phyloP scores from a whole-genome alignment of 1,140 invertebrate species.

The Hypothenemus hampei region DNA sequence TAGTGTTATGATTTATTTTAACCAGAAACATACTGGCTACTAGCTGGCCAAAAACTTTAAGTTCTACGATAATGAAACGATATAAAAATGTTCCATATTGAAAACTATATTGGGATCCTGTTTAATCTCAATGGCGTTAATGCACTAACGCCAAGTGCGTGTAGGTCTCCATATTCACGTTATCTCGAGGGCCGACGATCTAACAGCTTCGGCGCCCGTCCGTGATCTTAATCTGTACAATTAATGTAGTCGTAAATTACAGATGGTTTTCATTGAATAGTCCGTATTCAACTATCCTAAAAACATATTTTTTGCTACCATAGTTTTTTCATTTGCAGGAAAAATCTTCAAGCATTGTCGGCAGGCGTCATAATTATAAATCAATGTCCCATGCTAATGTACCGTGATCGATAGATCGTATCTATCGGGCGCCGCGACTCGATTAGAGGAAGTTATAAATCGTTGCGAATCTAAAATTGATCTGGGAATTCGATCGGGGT shows the following conservation, averaged over 20 bases:
- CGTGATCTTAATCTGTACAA: slow-evolving; percentile 10
- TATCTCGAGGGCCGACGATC: slow-evolving; percentile 11
- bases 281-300: too few relatives aligned
- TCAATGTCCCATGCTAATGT: slow-evolving; percentile 45
- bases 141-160: slow-evolving; percentile 10
- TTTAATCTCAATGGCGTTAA: slow-evolving; percentile 14
- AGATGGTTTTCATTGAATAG: too few relatives aligned
- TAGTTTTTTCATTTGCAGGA: too few relatives aligned
- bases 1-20: too few relatives aligned
- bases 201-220: slow-evolving; percentile 9
- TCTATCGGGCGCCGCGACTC: slow-evolving; percentile 30
- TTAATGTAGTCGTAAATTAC: slow-evolving; percentile 13
- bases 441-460: slow-evolving; percentile 46
- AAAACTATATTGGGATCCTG: not conserved
- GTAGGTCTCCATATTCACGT: not conserved
- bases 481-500: slow-evolving; percentile 27
- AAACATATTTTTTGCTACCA: too few relatives aligned
- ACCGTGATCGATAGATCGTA: slow-evolving; percentile 43
- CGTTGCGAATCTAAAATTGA: slow-evolving; percentile 46
- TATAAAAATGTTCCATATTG: too few relatives aligned
- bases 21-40: too few relatives aligned
- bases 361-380: slow-evolving; percentile 41
- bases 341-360: not conserved
- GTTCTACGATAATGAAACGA: too few relatives aligned
- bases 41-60: too few relatives aligned